Base-by-base conservation (phyloP, 2,888 invertebrate genomes). In the Liposcelis brunnea region DNA sequence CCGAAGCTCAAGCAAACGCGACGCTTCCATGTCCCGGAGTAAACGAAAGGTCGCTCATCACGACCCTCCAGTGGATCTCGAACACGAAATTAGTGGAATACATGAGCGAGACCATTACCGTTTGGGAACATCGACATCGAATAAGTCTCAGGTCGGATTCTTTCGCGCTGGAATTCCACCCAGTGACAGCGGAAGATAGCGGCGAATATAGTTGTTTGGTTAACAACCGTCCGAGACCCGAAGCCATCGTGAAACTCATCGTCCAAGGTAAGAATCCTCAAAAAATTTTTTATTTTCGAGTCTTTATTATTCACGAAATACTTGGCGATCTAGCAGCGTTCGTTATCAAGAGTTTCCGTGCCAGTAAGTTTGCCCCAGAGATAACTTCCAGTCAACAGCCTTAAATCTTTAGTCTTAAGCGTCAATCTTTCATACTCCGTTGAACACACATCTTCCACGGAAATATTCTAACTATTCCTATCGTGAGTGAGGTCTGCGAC, bases 131-230 rank as follows among this genome's bases (percentile, higher is more conserved):
- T 55, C 66, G 62, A 42, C 61, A 68, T 54, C 64, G 71, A 56
- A 68, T 77, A 52, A 69, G 72, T 50, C 65, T 77, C 47, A 62
- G 71, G 48, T 64, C 70, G 52, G 72, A 72, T 54, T 70, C 70
- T 54, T 77, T 73, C 56, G 71, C 72, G 18, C 64, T 79, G 51
- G 68, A 69, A 52, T 74, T 78, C 56, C 68, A 69, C 55, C 77
- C 77, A 42, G 74, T 75, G 7, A 59, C 66, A 51, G 72, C 75
- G 36, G 64, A 68, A 48, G 78, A 78, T 60, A 74, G 71, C 52
- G 75, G 74, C 35, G 74, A 75, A 56, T 79, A 79, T 58, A 69
- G 72, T 53, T 79, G 78, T 55, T 65, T 77, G 52, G 75, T 77
- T 55, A 79, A 79, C 63, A 74, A 72, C 59, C 67, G 77, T 38